Conservation (phyloP, 2,797 vertebrate species). For the Cynopterus sphinx region DNA sequence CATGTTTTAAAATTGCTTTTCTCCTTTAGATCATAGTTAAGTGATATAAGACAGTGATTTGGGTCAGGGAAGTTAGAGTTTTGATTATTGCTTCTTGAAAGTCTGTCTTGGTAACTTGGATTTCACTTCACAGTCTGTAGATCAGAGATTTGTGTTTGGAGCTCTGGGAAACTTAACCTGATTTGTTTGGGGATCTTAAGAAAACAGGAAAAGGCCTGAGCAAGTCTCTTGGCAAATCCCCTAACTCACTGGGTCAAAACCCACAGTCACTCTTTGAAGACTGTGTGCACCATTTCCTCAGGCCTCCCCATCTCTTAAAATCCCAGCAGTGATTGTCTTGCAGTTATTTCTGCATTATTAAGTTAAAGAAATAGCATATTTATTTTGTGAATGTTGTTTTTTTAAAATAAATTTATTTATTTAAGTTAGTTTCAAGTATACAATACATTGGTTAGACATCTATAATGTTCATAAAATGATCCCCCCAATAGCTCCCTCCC, state of each 20-base stretch:
- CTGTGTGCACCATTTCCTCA: neutral
- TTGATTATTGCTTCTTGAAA: neutral
- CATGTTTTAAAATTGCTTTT: neutral
- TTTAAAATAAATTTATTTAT: neutral
- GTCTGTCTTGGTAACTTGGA: neutral
- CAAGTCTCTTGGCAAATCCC: neutral
- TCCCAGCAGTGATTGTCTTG: neutral
- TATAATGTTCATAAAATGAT: too few species aligned
- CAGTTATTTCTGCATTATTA: neutral
- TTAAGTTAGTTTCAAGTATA: too few species aligned
- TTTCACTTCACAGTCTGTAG: conserved; percentile 11
- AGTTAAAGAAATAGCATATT: neutral
- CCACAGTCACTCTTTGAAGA: neutral
- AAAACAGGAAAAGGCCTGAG: neutral
- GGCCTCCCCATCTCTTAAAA: neutral
- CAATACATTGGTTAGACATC: too few species aligned
- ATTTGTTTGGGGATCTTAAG: neutral
- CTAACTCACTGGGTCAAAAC: neutral
- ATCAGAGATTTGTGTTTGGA: neutral
- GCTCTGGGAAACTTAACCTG: neutral
- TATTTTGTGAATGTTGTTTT: neutral
- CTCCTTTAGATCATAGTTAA: neutral
- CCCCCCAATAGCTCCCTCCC: too few species aligned
- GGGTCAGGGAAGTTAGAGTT: neutral
- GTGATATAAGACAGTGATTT: neutral